phyloP scores from a whole-genome alignment of 2,888 invertebrate genomes.

The Coleophora deauratella region DNA sequence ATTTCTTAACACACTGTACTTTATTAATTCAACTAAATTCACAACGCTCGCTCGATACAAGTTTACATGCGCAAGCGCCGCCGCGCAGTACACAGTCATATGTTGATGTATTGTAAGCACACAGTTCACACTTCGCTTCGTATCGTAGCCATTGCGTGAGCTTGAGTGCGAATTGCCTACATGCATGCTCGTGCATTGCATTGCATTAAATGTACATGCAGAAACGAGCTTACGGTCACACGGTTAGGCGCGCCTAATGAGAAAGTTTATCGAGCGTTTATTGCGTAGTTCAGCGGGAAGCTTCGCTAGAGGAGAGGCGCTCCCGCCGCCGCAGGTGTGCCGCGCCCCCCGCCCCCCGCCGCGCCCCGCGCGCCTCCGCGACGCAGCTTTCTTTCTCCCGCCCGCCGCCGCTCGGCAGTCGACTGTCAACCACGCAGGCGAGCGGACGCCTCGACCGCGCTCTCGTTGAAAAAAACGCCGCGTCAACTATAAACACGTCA shows the following conservation, averaged over 20 bases:
- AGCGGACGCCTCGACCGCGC: constrained; percentile 27
- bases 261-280: constrained; percentile 75
- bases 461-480: constrained; percentile 40
- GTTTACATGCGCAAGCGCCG: constrained; percentile 26
- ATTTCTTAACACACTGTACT: too few species aligned
- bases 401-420: constrained; percentile 50
- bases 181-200: constrained; percentile 52
- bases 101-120: constrained; percentile 14
- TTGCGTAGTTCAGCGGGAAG: constrained; percentile 71
- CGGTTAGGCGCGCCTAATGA: constrained; percentile 72
- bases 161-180: constrained; percentile 44
- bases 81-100: constrained; percentile 7
- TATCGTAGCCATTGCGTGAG: background rate
- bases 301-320: constrained; percentile 53
- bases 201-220: constrained; percentile 56
- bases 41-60: too few species aligned
- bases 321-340: constrained; percentile 62
- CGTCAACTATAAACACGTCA: constrained; percentile 71
- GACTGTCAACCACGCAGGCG: constrained; percentile 58
- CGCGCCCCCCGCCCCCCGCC: constrained; percentile 36
- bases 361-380: constrained; percentile 24
- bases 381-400: constrained; percentile 38
- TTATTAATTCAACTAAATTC: too few species aligned
- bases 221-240: constrained; percentile 69
- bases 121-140: constrained; percentile 16